These are phyloP conservation scores for Drosophila eugracilis DNA, from an alignment of 1,140 invertebrate species.

Conservation along the genomic window DNA sequence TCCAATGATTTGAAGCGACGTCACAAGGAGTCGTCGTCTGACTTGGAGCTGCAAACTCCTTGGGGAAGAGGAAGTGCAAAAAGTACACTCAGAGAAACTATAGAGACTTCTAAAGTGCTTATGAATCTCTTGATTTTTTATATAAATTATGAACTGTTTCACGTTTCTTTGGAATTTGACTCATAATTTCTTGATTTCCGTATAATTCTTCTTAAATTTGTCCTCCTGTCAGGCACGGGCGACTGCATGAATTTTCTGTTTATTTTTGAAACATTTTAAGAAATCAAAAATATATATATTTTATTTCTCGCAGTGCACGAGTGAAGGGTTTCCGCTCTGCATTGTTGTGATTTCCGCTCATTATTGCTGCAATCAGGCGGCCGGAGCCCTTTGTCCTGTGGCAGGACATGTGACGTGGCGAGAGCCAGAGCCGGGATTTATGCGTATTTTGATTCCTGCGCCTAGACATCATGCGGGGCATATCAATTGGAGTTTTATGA, in stretches of 20 bases:
- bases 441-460: conserved; percentile 74
- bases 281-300: too few relatives aligned
- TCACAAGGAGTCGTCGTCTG: conserved; percentile 32
- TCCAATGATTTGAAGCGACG: conserved; percentile 45
- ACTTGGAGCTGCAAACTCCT: conserved; percentile 10
- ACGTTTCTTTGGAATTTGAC: too few relatives aligned
- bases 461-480: conserved; percentile 70
- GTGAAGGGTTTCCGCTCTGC: conserved; percentile 34
- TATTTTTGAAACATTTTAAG: too few relatives aligned
- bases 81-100: background rate
- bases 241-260: too few relatives aligned
- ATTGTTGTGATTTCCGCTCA: conserved; percentile 74
- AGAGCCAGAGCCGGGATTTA: conserved; percentile 54
- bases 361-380: conserved; percentile 75
- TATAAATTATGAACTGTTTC: too few relatives aligned
- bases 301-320: conserved; percentile 32
- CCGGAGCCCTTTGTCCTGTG: conserved; percentile 35
- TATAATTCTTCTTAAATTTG: too few relatives aligned
- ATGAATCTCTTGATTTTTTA: too few relatives aligned
- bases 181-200: too few relatives aligned
- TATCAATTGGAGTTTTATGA: conserved; percentile 69
- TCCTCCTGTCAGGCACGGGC: too few relatives aligned
- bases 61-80: background rate
- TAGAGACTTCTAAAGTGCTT: background rate
- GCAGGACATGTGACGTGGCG: conserved; percentile 43